These are phyloP conservation scores for Reinhardtius hippoglossoides DNA, from an alignment of 2,113 vertebrate genomes.

Conservation along the genomic window DNA sequence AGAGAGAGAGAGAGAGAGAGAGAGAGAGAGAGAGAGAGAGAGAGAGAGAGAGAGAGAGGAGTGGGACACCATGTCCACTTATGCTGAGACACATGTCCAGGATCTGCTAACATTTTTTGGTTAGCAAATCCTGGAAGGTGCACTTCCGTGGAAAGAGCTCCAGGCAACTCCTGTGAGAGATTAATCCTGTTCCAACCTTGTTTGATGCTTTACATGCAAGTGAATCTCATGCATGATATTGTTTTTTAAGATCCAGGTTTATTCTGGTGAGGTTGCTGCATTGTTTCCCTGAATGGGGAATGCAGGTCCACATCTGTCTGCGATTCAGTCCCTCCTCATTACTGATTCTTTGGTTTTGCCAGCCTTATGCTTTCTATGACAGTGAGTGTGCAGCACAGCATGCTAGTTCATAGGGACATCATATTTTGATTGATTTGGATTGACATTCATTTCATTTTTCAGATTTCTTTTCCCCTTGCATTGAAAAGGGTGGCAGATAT, in stretches of 20 bases:
- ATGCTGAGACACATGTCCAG: constrained; percentile 46
- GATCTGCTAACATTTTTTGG: constrained; percentile 36
- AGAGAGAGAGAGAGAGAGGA: constrained; percentile 2
- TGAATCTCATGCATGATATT: constrained; percentile 23
- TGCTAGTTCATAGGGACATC: neutral
- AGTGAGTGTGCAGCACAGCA: neutral
- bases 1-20: neutral
- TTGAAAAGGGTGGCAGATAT: neutral
- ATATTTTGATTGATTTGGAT: neutral
- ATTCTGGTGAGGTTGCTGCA: neutral
- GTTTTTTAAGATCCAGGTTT: constrained; percentile 4
- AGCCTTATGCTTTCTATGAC: neutral
- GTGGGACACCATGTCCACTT: constrained; percentile 41
- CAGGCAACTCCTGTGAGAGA: constrained; percentile 22
- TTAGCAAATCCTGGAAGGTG: constrained; percentile 39
- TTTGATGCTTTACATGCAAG: constrained; percentile 26
- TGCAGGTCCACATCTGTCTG: neutral
- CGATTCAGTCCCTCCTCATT: neutral
- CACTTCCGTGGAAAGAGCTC: constrained; percentile 11
- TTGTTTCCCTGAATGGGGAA: constrained; percentile 21
- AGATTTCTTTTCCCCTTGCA: neutral
- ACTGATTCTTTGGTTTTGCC: neutral
- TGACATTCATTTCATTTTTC: neutral
- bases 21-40: constrained; percentile 18
- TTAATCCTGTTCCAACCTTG: constrained; percentile 5